Conservation (phyloP, 2,888 invertebrate species). For the Tachystola acroxantha region DNA sequence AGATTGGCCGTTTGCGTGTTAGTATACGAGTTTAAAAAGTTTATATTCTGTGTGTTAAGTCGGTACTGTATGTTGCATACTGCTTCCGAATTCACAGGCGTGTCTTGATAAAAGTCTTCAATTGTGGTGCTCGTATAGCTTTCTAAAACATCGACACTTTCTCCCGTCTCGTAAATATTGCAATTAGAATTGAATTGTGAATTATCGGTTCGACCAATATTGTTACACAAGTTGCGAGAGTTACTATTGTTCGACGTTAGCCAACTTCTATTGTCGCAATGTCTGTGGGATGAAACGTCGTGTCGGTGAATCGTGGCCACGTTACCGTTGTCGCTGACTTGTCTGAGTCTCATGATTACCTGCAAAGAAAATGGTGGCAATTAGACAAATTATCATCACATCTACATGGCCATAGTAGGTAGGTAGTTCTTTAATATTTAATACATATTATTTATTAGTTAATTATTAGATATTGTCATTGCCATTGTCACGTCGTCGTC, state of each 20-base stretch:
- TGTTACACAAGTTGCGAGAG: constrained; percentile 26
- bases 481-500: too few species aligned
- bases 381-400: background rate
- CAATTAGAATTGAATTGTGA: constrained; percentile 34
- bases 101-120: constrained; percentile 23
- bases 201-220: constrained; percentile 26
- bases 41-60: constrained; percentile 42
- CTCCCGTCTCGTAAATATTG: constrained; percentile 32
- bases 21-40: constrained; percentile 26
- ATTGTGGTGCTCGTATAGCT: constrained; percentile 24
- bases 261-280: constrained; percentile 37
- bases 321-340: constrained; percentile 55
- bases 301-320: constrained; percentile 32
- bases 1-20: constrained; percentile 33
- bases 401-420: too few species aligned
- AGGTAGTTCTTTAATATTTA: too few species aligned
- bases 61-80: constrained; percentile 61
- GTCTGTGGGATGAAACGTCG: constrained; percentile 31
- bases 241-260: constrained; percentile 27
- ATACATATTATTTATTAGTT: too few species aligned
- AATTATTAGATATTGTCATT: too few species aligned
- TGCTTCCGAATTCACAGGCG: constrained; percentile 26
- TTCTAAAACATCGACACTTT: constrained; percentile 30
- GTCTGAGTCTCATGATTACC: constrained; percentile 63
- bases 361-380: constrained; percentile 30